Percentiles rank a stretch among this genome's conserved stretches.
phyloP scores from a whole-genome alignment of 2,113 vertebrate genomes.

The Micromys minutus region DNA sequence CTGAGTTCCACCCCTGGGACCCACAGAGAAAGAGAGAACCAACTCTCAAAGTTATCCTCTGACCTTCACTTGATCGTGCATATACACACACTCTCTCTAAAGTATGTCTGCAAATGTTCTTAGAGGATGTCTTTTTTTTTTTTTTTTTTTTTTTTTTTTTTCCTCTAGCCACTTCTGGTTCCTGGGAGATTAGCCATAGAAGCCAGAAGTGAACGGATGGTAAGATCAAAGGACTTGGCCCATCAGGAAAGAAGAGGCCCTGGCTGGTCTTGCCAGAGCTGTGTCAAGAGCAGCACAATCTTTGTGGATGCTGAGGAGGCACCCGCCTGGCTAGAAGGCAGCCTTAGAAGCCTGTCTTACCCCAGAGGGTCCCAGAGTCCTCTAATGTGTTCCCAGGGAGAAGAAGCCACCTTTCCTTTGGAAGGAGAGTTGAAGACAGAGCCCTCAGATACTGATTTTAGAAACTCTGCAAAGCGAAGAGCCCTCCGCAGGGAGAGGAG shows the following conservation, averaged over 20 bases:
- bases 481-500: conserved; percentile 73
- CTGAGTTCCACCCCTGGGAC: no score
- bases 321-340: conserved; percentile 10
- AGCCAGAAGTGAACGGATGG: not conserved
- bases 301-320: conserved; percentile 21
- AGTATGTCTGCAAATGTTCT: not conserved
- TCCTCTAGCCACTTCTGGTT: conserved; percentile 61
- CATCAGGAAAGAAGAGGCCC: conserved; percentile 28
- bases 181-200: not conserved
- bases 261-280: not conserved
- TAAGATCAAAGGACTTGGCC: not conserved
- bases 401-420: not conserved
- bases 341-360: not conserved
- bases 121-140: conserved; percentile 14
- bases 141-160: conserved; percentile 65
- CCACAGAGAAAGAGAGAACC: not conserved
- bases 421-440: not conserved
- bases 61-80: not conserved
- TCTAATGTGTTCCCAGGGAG: not conserved
- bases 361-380: not conserved
- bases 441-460: not conserved
- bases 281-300: not conserved
- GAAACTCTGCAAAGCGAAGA: not conserved
- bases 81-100: not conserved
- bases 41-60: not conserved